Evolutionary conservation across 2,888 invertebrate genomes (phyloP), one percentile per base, ranked within the genome.

Genomic region (Andrena hattorfiana): DNA sequence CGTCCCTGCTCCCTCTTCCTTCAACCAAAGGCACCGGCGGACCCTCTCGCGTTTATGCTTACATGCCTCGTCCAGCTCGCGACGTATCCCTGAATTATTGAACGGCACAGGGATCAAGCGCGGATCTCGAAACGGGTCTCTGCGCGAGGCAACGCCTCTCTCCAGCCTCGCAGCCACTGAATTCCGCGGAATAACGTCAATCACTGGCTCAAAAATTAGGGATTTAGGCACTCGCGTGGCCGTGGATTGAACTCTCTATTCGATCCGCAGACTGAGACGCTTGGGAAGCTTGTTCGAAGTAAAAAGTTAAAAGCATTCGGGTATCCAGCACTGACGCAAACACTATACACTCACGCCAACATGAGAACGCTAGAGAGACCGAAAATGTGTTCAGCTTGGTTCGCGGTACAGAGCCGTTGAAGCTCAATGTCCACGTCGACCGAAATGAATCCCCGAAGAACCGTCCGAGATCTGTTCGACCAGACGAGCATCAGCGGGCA

Each of bases 71-170:
- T 89, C 89, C 90, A 80, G 84, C 81, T 84, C 85, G 85, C 87
- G 89, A 89, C 83, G 89, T 83, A 82, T 81, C 85, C 68, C 84
- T 91, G 91, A 90, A 91, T 91, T 90, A 91, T 91, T 90, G 89
- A 91, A 85, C 88, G 86, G 83, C 85, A 74, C 81, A 70, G 85
- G 89, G 85, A 90, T 89, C 90, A 90, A 85, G 77, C 85, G 86
- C 85, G 88, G 81, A 88, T 89, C 87, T 85, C 85, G 75, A 77
- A 83, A 83, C 72, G 67, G 79, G 77, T 84, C 79, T 73, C 79
- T 81, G n/a, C 48, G 51, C 79, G 70, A 74, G 78, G 80, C 75
- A 77, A 67, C 85, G 84, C 84, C 89, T 87, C 81, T 78, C 56
- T 56, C 23, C 83, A 78, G 84, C 81, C 77, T 88, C 82, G 80